phyloP scores from a whole-genome alignment of 2,797 vertebrate genomes.

The Siniperca undulata region DNA sequence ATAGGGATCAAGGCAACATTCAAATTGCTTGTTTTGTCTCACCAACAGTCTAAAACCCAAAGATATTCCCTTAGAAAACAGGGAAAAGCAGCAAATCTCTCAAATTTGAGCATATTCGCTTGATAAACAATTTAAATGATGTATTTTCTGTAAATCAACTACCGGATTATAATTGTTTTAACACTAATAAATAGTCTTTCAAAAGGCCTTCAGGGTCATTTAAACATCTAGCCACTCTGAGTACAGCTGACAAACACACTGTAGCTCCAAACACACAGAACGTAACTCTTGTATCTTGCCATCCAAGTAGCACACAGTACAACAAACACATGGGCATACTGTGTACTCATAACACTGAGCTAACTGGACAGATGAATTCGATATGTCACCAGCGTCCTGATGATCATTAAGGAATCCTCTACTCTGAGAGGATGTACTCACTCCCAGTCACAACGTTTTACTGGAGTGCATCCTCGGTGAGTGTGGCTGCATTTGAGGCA shows the following conservation, averaged over 20 bases:
- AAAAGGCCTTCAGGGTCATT: neutral
- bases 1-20: neutral
- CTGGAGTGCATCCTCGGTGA: conserved; percentile 11
- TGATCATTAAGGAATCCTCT: conserved; percentile 8
- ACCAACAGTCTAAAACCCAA: neutral
- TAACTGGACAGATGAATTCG: conserved; percentile 8
- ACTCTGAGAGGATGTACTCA: conserved; percentile 7
- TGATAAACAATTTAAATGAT: neutral
- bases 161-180: neutral
- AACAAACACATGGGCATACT: neutral
- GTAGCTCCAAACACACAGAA: neutral
- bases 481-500: conserved; percentile 35
- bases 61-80: neutral
- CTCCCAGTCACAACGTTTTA: conserved; percentile 17
- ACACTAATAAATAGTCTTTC: neutral
- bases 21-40: neutral
- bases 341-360: neutral
- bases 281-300: too few relatives aligned
- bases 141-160: neutral
- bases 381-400: conserved; percentile 10
- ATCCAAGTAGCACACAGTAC: neutral
- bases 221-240: neutral
- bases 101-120: neutral
- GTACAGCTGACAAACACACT: neutral
- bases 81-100: neutral